Percentiles rank a stretch among this genome's conserved stretches.
Conservation (phyloP, 2,888 invertebrate species). For the Athalia cordata region DNA sequence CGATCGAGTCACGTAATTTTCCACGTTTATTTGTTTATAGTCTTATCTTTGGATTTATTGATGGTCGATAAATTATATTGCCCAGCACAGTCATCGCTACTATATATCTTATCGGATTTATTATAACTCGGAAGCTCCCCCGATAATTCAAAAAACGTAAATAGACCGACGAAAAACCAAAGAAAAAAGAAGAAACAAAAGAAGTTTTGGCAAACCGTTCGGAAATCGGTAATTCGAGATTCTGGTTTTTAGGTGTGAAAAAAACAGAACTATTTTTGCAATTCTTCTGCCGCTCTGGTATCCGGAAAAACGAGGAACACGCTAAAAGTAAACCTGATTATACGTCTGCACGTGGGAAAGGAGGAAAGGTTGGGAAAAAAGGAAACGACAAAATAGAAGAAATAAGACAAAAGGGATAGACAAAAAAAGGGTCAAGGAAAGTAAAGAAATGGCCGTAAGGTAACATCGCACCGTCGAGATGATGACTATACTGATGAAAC, state of each 20-base stretch:
- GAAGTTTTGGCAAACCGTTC: too few species aligned
- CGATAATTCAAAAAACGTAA: neutral
- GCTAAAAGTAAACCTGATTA: too few species aligned
- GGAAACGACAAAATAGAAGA: neutral
- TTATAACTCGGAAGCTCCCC: neutral
- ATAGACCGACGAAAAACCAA: neutral
- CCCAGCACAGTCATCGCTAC: neutral
- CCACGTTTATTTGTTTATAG: slow-evolving; percentile 11
- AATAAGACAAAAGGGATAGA: neutral
- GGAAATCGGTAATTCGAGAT: too few species aligned
- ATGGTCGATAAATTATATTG: slow-evolving; percentile 28
- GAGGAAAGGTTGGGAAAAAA: neutral
- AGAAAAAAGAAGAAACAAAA: too few species aligned
- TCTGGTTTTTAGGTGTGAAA: too few species aligned
- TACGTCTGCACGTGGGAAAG: neutral
- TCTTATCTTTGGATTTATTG: slow-evolving; percentile 24
- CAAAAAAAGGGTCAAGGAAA: neutral
- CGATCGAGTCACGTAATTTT: slow-evolving; percentile 31
- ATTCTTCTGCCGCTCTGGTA: too few species aligned
- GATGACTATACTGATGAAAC: slow-evolving; percentile 8
- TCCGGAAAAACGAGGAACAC: too few species aligned
- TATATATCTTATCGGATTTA: too few species aligned
- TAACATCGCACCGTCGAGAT: neutral
- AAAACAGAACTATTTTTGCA: too few species aligned
- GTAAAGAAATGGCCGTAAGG: neutral